Evolutionary conservation across 2,888 invertebrate species (phyloP).

Genomic region (Temnothorax ravouxi): DNA sequence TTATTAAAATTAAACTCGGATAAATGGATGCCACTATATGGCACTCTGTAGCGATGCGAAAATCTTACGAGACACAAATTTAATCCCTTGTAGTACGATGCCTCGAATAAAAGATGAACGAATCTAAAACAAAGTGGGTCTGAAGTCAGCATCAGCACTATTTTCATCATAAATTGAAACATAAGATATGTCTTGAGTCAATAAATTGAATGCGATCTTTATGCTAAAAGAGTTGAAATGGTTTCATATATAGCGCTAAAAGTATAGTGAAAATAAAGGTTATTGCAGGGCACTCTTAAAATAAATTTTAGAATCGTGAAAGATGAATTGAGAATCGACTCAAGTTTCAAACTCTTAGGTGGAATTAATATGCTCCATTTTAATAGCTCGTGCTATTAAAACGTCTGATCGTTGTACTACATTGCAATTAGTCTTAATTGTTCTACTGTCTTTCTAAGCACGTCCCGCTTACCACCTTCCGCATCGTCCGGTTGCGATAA

Average conservation of each 20-base stretch:
- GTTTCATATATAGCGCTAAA: background rate
- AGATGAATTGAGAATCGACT: background rate
- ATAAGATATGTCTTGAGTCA: background rate
- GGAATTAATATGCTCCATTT: slow-evolving; percentile 65
- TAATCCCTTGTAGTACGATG: slow-evolving; percentile 1
- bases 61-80: slow-evolving; percentile 47
- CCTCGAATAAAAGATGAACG: background rate
- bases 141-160: background rate
- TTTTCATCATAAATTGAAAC: background rate
- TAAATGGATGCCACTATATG: background rate
- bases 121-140: background rate
- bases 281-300: background rate
- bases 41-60: slow-evolving; percentile 33
- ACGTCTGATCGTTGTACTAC: slow-evolving; percentile 70
- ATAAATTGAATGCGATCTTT: background rate
- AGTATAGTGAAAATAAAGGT: background rate
- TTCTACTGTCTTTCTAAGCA: slow-evolving; percentile 63
- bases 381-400: slow-evolving; percentile 56
- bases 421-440: slow-evolving; percentile 74
- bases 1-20: slow-evolving; percentile 66
- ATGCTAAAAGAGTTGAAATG: background rate
- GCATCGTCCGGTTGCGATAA: slow-evolving; percentile 71
- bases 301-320: background rate
- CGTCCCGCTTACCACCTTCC: slow-evolving; percentile 67
- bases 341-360: slow-evolving; percentile 9